Evolutionary conservation across 2,113 vertebrate species (phyloP), one percentile per base, ranked within the genome.

Genomic region (Gracilinanus agilis): DNA sequence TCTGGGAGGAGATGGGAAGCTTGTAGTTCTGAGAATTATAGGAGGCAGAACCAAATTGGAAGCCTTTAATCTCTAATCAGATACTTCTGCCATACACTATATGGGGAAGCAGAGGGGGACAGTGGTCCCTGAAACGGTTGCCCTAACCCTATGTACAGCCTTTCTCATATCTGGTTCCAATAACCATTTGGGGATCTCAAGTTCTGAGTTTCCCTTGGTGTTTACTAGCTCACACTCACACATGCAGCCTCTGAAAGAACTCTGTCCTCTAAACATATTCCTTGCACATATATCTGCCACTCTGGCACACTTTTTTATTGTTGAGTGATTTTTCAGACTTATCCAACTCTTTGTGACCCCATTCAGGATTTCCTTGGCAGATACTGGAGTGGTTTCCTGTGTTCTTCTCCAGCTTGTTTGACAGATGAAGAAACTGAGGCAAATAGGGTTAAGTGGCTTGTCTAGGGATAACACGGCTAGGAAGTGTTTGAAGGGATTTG

Each of bases 131-230:
- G 4, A 67, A 29, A 16, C 3, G 12, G 12, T 13, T 75, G 61
- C 34, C 11, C 67, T 75, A 40, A 75, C 34, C 34, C 16, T 21
- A 19, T 21, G 67, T 13, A 16, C 7, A 13, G 67, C n/a, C 34
- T 75, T 75, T n/a, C 67, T 75, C 67, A 75, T 34, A 75, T 40
- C 67, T 75, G 67, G 34, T 8, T 34, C 29, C 34, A 75, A n/a
- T 19, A 19, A n/a, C 34, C 16, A 21, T 13, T 0, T n/a, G 13
- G 61, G 27, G 0, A 0, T 12, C 29, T 11, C 27, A 67, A 67
- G 58, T 29, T 75, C 29, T 7, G 61, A 75, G 34, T 5, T n/a
- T 21, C 34, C 67, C 67, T n/a, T 40, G n/a, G n/a, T 23, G 1
- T 40, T 21, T 23, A 9, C n/a, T 19, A 83, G 19, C 16, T n/a